These are phyloP conservation scores for Chrysolina oricalcia DNA, from an alignment of 2,888 invertebrate species.

Conservation along the genomic window DNA sequence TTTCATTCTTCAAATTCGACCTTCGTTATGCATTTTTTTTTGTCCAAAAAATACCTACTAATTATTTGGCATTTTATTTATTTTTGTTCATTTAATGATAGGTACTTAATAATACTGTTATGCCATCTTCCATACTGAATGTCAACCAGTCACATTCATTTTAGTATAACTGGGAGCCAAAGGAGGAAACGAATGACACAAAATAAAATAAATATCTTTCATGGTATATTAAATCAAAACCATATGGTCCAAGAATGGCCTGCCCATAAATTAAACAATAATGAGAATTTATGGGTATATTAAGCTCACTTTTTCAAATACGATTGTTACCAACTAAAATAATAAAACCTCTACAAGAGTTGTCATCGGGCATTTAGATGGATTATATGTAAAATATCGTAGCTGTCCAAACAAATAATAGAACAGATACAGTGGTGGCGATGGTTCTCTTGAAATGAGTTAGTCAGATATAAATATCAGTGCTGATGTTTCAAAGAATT, in stretches of 20 bases:
- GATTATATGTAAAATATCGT: conserved; percentile 23
- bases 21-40: too few species aligned
- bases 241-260: conserved; percentile 61
- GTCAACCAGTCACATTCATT: conserved; percentile 5
- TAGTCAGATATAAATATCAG: neutral
- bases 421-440: neutral
- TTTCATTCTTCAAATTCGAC: too few species aligned
- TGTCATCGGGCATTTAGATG: conserved; percentile 21
- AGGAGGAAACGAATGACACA: conserved; percentile 20
- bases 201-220: conserved; percentile 26
- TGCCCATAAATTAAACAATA: conserved; percentile 63
- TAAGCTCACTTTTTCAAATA: conserved; percentile 57
- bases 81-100: too few species aligned
- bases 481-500: neutral
- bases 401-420: conserved; percentile 14
- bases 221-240: conserved; percentile 62
- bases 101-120: too few species aligned
- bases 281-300: conserved; percentile 64
- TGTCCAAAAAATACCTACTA: too few species aligned
- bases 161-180: conserved; percentile 1
- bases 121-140: neutral
- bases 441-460: neutral
- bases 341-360: conserved; percentile 35
- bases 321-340: conserved; percentile 52
- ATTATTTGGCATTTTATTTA: too few species aligned